Evolutionary conservation across 2,113 vertebrate species (phyloP), one percentile per base, ranked within the genome.

Genomic region (Spilogale gracilis): DNA sequence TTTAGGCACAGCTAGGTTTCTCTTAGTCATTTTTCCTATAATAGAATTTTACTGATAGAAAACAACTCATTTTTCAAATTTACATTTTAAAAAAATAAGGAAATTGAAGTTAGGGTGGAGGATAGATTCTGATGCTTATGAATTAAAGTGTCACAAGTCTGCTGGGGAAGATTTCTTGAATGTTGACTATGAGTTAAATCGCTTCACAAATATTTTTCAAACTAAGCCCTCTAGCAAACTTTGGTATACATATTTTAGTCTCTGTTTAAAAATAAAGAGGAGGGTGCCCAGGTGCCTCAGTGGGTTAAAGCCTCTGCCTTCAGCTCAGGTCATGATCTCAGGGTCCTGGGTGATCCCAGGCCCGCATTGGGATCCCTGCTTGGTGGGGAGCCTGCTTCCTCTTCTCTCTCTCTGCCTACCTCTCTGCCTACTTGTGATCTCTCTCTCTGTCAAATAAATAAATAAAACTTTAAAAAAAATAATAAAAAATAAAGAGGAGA

Each of bases 1-100:
- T 71, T 88, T 25, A 38, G 20, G 18, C 13, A 43, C n/a, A 81
- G n/a, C 21, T 91, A 61, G 21, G 20, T 52, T 94, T 90, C 43
- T 95, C 13, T 71, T 89, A 60, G 48, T 30, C 74, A 80, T 54
- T 95, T 97, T 94, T 93, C 14, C 78, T 88, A 1, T 43, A 11
- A 48, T 82, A 67, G 21, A 78, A 52, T 4, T 95, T 83, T 6
- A 38, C n/a, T 78, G 25, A 84, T 8, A 81, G 54, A 80, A 84
- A 65, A 43, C 10, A 27, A 7, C 17, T 93, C 16, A 61, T 25
- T 91, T 87, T 96, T 89, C 4, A 25, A 90, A 88, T 80, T 60
- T 56, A 50, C 11, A 30, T 78, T 87, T 83, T 10, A 91, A 67
- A 89, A 88, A 67, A 43, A 61, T 83, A 86, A 67, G 43, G 38